A percentile compares a stretch with the other conserved stretches of the same genome.
These are phyloP conservation scores for Apamea anceps DNA, from an alignment of 2,888 invertebrate species.

Conservation along the genomic window DNA sequence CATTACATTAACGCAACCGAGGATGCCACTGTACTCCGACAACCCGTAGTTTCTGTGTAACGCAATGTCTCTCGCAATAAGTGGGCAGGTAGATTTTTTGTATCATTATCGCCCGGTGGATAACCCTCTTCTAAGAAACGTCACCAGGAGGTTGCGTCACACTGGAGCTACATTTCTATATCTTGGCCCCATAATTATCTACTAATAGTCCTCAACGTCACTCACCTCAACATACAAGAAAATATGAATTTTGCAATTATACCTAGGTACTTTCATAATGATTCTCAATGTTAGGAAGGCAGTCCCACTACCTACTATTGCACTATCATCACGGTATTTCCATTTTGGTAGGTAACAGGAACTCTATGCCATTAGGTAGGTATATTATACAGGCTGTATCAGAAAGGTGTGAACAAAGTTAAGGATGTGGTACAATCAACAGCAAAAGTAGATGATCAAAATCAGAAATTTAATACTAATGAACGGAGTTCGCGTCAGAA, in stretches of 20 bases:
- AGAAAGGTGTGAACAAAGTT: background rate
- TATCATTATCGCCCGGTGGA: conserved; percentile 38
- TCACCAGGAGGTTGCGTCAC: conserved; percentile 36
- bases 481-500: too few relatives aligned
- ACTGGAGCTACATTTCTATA: conserved; percentile 7
- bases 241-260: conserved; percentile 6
- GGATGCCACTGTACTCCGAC: conserved; percentile 70
- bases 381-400: background rate
- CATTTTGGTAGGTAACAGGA: background rate
- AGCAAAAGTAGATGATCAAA: too few relatives aligned
- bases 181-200: conserved; percentile 2
- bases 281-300: background rate
- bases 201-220: background rate
- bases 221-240: background rate
- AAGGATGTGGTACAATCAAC: background rate
- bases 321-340: background rate
- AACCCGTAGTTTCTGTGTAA: conserved; percentile 63
- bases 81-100: conserved; percentile 39
- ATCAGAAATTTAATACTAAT: too few relatives aligned
- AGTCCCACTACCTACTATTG: background rate
- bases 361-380: background rate
- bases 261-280: background rate
- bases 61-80: conserved; percentile 59
- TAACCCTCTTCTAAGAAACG: conserved; percentile 38
- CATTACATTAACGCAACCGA: conserved; percentile 77